Conservation (phyloP, 2,888 invertebrate species). For the Hipparchia semele region DNA sequence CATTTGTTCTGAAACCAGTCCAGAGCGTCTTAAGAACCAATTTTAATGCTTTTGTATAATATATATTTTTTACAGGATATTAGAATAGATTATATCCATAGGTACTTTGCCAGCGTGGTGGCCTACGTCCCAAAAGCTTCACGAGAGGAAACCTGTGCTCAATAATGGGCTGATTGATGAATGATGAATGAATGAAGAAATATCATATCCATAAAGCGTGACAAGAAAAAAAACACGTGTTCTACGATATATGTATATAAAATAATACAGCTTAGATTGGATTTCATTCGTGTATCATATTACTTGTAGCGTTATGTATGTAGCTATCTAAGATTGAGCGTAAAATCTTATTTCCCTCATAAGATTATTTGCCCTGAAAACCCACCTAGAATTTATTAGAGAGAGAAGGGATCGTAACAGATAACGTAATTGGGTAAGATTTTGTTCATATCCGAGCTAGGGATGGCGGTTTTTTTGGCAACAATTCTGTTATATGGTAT, state of each 20-base stretch:
- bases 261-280: slow-evolving; percentile 10
- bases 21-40: too few relatives aligned
- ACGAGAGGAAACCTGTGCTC: too few relatives aligned
- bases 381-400: slow-evolving; percentile 31
- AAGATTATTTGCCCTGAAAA: slow-evolving; percentile 31
- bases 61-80: too few relatives aligned
- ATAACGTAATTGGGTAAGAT: slow-evolving; percentile 32
- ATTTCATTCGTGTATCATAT: slow-evolving; percentile 2
- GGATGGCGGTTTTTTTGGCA: background rate
- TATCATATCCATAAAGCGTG: background rate
- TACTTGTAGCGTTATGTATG: slow-evolving; percentile 6
- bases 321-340: slow-evolving; percentile 4
- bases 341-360: slow-evolving; percentile 27
- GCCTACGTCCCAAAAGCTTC: too few relatives aligned
- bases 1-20: too few relatives aligned
- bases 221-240: background rate
- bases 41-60: too few relatives aligned
- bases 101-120: too few relatives aligned
- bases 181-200: too few relatives aligned
- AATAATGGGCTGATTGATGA: too few relatives aligned
- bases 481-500: background rate
- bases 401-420: slow-evolving; percentile 25
- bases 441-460: slow-evolving; percentile 14
- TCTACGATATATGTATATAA: slow-evolving; percentile 8
- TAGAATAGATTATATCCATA: too few relatives aligned